Percentiles rank a stretch among this genome's conserved stretches.
Evolutionary conservation across 92 coral and sea anemone species (phyloP).

Genomic region (Porites cylindrica): DNA sequence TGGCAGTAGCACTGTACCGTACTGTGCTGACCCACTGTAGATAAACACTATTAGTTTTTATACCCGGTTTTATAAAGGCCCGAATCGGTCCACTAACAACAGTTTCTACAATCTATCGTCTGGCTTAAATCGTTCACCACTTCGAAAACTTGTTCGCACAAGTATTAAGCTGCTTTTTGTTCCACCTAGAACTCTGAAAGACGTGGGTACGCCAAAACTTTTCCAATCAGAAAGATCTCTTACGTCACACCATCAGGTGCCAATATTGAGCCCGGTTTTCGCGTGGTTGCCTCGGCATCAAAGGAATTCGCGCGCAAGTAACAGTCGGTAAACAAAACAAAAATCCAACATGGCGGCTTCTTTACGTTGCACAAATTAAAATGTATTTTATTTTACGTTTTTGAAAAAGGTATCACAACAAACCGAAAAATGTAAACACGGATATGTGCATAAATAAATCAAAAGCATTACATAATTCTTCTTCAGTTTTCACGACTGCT

Average conservation of each 20-base stretch:
- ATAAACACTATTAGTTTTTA: no score
- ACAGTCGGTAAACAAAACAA: conserved; percentile 3
- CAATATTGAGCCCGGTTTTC: conserved; percentile 40
- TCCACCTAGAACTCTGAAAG: background rate
- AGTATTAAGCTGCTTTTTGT: background rate
- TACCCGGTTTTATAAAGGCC: no score
- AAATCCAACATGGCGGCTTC: conserved; percentile 35
- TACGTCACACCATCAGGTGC: background rate
- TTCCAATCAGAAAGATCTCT: background rate
- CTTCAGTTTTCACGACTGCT: background rate
- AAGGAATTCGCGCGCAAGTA: conserved; percentile 25
- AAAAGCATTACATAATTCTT: background rate
- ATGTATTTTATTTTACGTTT: no score
- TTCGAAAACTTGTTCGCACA: background rate
- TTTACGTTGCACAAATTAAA: background rate
- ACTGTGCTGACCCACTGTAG: no score
- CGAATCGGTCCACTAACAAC: no score
- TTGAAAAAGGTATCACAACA: background rate
- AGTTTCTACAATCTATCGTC: background rate
- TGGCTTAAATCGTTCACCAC: background rate
- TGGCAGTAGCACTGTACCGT: no score
- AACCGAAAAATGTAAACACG: background rate
- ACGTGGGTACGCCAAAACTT: background rate
- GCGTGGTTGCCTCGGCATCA: conserved; percentile 50
- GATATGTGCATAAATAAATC: background rate